These are phyloP conservation scores for Entomobrya multifasciata DNA, from an alignment of 2,888 invertebrate species.

Conservation along the genomic window DNA sequence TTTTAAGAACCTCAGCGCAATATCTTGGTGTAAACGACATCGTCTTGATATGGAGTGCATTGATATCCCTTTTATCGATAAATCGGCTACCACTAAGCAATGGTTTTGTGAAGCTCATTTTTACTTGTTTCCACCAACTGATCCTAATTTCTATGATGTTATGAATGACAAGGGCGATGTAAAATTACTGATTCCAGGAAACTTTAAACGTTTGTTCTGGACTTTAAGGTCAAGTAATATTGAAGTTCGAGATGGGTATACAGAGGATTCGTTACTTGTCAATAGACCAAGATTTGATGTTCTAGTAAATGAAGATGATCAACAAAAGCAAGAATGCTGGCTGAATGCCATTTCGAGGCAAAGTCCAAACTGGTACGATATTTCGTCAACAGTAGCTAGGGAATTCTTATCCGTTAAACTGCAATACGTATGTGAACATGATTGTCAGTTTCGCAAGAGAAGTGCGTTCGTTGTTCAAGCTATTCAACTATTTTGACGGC, in stretches of 20 bases:
- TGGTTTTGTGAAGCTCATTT: conserved; percentile 52
- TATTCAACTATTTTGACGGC: background rate
- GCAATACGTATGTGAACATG: too few relatives aligned
- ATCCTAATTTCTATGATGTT: conserved; percentile 18
- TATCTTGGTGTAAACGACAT: conserved; percentile 28
- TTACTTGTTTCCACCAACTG: conserved; percentile 38
- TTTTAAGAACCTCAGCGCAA: too few relatives aligned
- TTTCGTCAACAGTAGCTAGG: background rate
- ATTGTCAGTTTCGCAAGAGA: background rate
- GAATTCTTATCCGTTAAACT: conserved; percentile 2
- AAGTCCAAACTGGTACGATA: background rate
- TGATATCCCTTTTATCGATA: conserved; percentile 34
- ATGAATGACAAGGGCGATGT: too few relatives aligned
- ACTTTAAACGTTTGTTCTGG: conserved; percentile 16
- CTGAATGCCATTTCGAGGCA: background rate
- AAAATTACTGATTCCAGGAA: background rate
- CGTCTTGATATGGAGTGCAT: conserved; percentile 30
- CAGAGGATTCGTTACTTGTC: background rate
- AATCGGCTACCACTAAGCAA: background rate
- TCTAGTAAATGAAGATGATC: background rate
- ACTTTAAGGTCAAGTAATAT: background rate
- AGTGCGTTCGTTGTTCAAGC: background rate
- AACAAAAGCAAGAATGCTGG: background rate
- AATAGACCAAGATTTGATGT: conserved; percentile 2
- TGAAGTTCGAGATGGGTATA: background rate